These are phyloP conservation scores for Caenorhabditis wallacei DNA, from an alignment of 2,888 invertebrate genomes.

Conservation along the genomic window DNA sequence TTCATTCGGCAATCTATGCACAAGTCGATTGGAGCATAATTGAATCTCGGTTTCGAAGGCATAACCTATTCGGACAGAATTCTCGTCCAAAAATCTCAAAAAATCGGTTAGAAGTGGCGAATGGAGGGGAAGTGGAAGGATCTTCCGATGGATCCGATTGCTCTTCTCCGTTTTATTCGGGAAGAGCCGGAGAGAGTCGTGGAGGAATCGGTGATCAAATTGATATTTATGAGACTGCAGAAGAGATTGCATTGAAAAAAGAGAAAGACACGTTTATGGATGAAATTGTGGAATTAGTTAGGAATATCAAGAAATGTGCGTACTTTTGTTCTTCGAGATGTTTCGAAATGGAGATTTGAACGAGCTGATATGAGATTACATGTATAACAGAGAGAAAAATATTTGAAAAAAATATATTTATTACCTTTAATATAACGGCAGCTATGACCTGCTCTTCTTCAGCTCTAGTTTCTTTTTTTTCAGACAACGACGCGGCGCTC, in stretches of 20 bases:
- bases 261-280: conserved; percentile 47
- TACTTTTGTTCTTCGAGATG: neutral
- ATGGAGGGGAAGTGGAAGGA: neutral
- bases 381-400: neutral
- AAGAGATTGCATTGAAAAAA: conserved; percentile 2
- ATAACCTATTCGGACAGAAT: neutral
- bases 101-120: neutral
- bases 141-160: conserved; percentile 16
- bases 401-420: too few relatives aligned
- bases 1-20: conserved; percentile 8
- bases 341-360: neutral
- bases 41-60: neutral
- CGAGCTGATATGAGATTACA: neutral
- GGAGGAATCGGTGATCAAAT: neutral
- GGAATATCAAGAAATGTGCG: conserved; percentile 51
- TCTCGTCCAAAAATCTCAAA: neutral
- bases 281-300: conserved; percentile 45
- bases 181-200: conserved; percentile 1
- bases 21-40: conserved; percentile 43
- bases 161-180: neutral
- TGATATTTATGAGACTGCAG: conserved; percentile 1
- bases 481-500: conserved; percentile 50
- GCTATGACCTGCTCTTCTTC: too few relatives aligned
- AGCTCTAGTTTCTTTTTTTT: too few relatives aligned
- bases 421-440: too few relatives aligned